Evolutionary conservation across 53 echinoderm and acorn worm species (phyloP).

Genomic region (Echinarachnius parma): DNA sequence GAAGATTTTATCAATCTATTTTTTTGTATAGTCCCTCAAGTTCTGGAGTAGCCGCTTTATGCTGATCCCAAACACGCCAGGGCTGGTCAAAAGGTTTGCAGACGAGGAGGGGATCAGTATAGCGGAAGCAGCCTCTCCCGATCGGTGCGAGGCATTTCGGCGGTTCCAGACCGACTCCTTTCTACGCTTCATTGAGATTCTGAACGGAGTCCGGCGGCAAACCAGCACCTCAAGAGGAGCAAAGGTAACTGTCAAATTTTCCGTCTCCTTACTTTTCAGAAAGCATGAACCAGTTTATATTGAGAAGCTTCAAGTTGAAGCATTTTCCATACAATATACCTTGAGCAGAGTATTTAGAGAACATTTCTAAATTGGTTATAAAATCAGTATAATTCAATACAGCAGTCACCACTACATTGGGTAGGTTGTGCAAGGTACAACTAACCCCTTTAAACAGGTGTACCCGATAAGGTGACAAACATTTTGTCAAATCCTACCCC

Average conservation of each 20-base stretch:
- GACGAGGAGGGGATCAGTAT: slow-evolving; percentile 64
- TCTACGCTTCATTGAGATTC: slow-evolving; percentile 63
- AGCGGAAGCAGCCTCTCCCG: slow-evolving; percentile 18
- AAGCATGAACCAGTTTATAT: too few species aligned
- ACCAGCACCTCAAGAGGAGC: slow-evolving; percentile 36
- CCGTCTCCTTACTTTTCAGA: background rate
- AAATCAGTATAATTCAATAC: too few species aligned
- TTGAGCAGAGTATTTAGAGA: too few species aligned
- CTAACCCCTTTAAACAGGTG: too few species aligned
- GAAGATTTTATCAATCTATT: too few species aligned
- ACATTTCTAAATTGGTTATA: too few species aligned
- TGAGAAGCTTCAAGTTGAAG: too few species aligned
- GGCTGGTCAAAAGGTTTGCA: slow-evolving; percentile 48
- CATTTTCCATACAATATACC: too few species aligned
- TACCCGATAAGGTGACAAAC: too few species aligned
- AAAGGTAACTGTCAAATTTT: background rate
- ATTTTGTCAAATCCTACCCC: too few species aligned
- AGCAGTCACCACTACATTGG: too few species aligned
- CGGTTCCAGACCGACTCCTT: slow-evolving; percentile 57
- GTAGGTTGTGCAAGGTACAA: too few species aligned
- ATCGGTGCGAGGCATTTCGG: slow-evolving; percentile 26
- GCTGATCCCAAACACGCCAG: slow-evolving; percentile 62
- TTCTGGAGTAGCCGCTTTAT: slow-evolving; percentile 93
- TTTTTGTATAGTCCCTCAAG: slow-evolving; percentile 86
- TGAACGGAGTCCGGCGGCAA: slow-evolving; percentile 47